Evolutionary conservation across 2,888 invertebrate genomes (phyloP).

Genomic region (Drosophila fungiperda): DNA sequence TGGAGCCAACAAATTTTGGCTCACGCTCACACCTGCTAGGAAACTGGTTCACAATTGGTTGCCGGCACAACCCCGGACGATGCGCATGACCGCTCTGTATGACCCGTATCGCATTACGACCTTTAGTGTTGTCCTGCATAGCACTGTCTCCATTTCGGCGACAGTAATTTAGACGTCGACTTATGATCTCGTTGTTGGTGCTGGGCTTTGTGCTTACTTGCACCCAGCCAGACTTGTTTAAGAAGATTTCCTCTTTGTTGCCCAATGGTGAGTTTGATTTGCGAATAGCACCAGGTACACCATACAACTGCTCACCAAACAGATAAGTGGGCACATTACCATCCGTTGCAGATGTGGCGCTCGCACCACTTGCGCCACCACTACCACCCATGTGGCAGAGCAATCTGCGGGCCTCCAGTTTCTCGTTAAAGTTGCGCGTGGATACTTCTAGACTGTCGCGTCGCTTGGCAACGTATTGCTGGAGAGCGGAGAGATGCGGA

Average conservation of each 20-base stretch:
- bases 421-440: constrained; percentile 83
- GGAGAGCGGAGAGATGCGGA: constrained; percentile 70
- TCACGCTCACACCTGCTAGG: constrained; percentile 60
- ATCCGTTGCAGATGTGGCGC: constrained; percentile 18
- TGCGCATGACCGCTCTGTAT: constrained; percentile 77
- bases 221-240: constrained; percentile 86
- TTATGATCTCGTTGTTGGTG: constrained; percentile 81
- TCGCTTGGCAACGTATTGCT: constrained; percentile 83
- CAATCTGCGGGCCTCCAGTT: constrained; percentile 84
- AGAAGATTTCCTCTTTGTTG: constrained; percentile 83
- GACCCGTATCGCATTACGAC: constrained; percentile 73
- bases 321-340: constrained; percentile 83
- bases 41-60: constrained; percentile 67
- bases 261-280: constrained; percentile 56
- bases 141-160: constrained; percentile 72
- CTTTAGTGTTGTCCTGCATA: constrained; percentile 28
- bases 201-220: constrained; percentile 85
- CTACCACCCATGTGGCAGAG: constrained; percentile 82
- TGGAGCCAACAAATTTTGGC: constrained; percentile 81
- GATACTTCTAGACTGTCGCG: constrained; percentile 83
- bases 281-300: constrained; percentile 39
- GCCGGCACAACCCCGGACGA: constrained; percentile 61
- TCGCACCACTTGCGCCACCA: constrained; percentile 34
- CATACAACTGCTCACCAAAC: constrained; percentile 83
- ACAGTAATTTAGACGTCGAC: constrained; percentile 71